Conservation (phyloP, 1,140 invertebrate genomes). For the Uloborus diversus region DNA sequence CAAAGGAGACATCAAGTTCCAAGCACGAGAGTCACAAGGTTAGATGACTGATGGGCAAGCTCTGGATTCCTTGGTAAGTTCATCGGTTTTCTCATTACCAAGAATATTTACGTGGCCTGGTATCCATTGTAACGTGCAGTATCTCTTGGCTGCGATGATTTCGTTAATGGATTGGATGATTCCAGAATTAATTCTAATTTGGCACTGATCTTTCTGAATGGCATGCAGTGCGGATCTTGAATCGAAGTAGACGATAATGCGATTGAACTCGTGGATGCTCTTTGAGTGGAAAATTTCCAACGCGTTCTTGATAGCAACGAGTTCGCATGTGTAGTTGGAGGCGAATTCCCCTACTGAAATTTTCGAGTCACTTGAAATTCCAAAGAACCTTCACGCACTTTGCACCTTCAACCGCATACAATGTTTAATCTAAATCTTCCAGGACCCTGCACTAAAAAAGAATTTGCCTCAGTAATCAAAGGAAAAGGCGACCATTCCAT, state of each 20-base stretch:
- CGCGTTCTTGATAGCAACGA: background rate
- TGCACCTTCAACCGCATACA: too few relatives aligned
- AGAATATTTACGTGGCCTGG: background rate
- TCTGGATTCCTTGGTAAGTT: background rate
- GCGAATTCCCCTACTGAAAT: background rate
- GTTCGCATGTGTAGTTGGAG: background rate
- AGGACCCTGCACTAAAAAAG: too few relatives aligned
- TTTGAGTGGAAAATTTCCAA: background rate
- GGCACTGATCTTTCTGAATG: background rate
- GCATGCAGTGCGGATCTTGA: constrained; percentile 3
- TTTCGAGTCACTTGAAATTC: too few relatives aligned
- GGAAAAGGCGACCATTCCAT: too few relatives aligned
- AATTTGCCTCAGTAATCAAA: too few relatives aligned
- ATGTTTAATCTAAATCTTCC: too few relatives aligned
- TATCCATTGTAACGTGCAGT: background rate
- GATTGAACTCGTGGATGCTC: background rate
- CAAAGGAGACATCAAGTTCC: too few relatives aligned
- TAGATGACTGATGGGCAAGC: background rate
- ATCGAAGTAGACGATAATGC: background rate
- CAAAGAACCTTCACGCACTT: too few relatives aligned
- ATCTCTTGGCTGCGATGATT: background rate
- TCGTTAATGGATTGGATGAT: background rate
- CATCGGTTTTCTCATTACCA: background rate
- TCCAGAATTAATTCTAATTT: background rate
- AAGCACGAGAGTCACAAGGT: too few relatives aligned